Conservation (phyloP, 1,140 invertebrate genomes). For the Cyclina sinensis region DNA sequence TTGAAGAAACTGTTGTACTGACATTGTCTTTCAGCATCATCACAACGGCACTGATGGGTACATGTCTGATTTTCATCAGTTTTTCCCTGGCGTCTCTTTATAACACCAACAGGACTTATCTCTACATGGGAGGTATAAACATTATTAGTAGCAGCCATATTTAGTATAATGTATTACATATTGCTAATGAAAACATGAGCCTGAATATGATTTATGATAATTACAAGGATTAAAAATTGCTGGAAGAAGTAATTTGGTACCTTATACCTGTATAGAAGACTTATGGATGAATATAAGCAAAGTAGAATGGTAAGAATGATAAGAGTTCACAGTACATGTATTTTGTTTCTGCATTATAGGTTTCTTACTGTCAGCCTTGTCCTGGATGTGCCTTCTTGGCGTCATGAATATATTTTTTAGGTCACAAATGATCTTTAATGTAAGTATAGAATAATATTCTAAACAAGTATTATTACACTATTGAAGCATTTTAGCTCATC, state of each 20-base stretch:
- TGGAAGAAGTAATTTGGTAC: no score
- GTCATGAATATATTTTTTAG: constrained; percentile 95
- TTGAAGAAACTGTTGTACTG: no score
- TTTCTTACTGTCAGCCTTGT: constrained; percentile 93
- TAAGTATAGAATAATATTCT: constrained; percentile 85
- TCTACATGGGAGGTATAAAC: constrained; percentile 91
- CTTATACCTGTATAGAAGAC: no score
- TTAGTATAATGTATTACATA: no score
- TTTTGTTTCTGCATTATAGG: constrained; percentile 78
- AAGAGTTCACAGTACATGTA: no score
- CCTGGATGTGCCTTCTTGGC: constrained; percentile 92
- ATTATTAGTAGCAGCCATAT: not conserved
- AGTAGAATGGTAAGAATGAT: no score
- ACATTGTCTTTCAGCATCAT: constrained; percentile 92
- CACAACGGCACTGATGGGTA: constrained; percentile 94
- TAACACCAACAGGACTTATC: constrained; percentile 92
- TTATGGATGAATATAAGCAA: no score
- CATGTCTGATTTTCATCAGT: constrained; percentile 95
- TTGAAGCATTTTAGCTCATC: no score
- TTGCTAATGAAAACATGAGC: no score
- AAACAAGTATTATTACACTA: no score
- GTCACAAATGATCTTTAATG: constrained; percentile 93
- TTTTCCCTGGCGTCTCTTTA: constrained; percentile 95
- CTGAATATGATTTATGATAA: no score
- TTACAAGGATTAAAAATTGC: no score